Base-by-base conservation (phyloP, 1,140 invertebrate genomes). In the Odontomachus brunneus region DNA sequence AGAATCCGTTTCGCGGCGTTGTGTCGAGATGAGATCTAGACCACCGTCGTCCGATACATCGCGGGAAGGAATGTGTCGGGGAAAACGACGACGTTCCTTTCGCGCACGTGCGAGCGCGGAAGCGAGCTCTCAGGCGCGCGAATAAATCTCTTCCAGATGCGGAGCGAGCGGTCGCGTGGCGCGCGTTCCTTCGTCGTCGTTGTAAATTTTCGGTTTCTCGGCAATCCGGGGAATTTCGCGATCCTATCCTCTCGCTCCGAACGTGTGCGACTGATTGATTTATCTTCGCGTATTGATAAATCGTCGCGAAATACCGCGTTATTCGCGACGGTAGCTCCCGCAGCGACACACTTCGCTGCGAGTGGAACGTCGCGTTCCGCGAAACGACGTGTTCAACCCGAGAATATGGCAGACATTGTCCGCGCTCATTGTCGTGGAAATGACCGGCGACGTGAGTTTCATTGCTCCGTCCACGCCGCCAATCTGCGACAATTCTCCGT, bases 61-160 rank as follows among this genome's bases (percentile, higher is more conserved):
- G 33, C 55, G 38, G 29, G 29, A 5, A 38, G 15, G 44, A 73
- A 82, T 62, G 57, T 62, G 74, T 82, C 44, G 53, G 69, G 22
- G 44, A 51, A 74, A 11, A 44, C 38, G 38, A 11, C 38, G 38
- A 74, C 60, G 59, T 75, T 75, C 49, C 60, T 63, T 60, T 74
- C 55, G 22, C 44, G 29, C 66, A 59, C 53, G 55, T 60, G 67
- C 69, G 53, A 71, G 53, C 53, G 33, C 44, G 57, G 29, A 67
- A 78, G 63, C 12, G 22, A 55, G 2, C 4, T 19, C 4, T 19
- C 38, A 17, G 53, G 24, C n/a, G 24, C n/a, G 71, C 71, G 72
- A 63, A 83, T 65, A 48, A 65, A 75, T 82, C 44, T 48, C 69
- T 57, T 29, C 33, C 49, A 71, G 29, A 62, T 71, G 59, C 48